Base-by-base conservation (phyloP, 2,888 invertebrate species). In the Drosophila subquinaria region DNA sequence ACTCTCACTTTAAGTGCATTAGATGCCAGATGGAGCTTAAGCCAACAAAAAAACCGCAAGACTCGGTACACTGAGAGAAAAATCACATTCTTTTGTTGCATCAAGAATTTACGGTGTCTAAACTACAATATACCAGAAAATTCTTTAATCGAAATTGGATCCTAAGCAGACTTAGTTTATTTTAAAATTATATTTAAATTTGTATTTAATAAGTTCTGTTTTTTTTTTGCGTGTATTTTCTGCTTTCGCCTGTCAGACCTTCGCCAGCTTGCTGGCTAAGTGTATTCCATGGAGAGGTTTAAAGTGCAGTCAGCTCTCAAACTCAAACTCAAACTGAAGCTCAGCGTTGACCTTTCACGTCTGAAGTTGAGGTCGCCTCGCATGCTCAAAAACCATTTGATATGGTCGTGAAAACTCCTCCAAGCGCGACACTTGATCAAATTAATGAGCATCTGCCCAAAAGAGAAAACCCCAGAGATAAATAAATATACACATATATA, bases 341-440 rank as follows among this genome's bases (percentile, higher is more conserved):
- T 55, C 75, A 71, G 55, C 57, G 65, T 63, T 79, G 79, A 81
- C 79, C 79, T 79, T 79, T 79, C 36, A 47, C 56, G 51, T 43
- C 63, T 43, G 56, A 40, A 15, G 38, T 51, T 42, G 68, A 38
- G 73, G 79, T 79, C 76, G 61, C 27, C 48, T 64, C 50, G 73
- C 65, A 57, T 64, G 73, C 43, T 63, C 57, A 69, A 76, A 84
- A 84, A 68, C 61, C 82, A 88, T 87, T 85, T 85, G 80, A 89
- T 73, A 87, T 72, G 61, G 67, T 71, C 85, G 57, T 64, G 59
- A 51, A 55, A 15, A 38, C 38, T 52, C 38, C 38, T 69, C 59
- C 56, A 30, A 52, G 62, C 60, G 72, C 76, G 75, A 76, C 73
- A 76, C 76, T 78, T 87, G 80, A 63, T 80, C 68, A 82, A 88